Base-by-base conservation (phyloP, 92 coral and sea anemone species). In the Epizoanthus illoricatus region DNA sequence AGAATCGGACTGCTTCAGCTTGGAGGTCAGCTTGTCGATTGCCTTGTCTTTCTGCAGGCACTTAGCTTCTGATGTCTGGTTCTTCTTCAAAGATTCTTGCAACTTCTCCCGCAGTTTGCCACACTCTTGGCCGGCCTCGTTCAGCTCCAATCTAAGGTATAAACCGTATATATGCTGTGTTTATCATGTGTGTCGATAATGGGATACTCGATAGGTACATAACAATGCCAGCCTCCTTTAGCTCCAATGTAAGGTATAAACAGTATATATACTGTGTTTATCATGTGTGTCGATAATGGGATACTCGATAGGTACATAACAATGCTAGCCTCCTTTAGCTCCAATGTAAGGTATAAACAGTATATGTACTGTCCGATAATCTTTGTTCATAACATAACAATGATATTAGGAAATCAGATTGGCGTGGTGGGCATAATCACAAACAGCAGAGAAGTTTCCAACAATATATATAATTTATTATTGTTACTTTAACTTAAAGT, bases 1-100 rank as follows among this genome's bases (percentile, higher is more conserved):
- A 66, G 86, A 85, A 36, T 93, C 94, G 19, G 84, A 71, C 4
- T 81, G 85, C 67, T 79, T 84, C 19, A 92, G 82, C 66, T 91
- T 90, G 5, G 87, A 74, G 52, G 76, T 76, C 57, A 88, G 71
- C 49, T 88, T 89, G 23, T 84, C 85, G 69, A 93, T 59, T 4
- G 56, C 75, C 49, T 86, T 86, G 19, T 93, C 90, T 71, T 81
- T 91, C 13, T 83, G 89, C 43, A 39, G 19, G 17, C 67, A 39
- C 41, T 83, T 71, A 28, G 79, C 67, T 74, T 89, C 92, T 10
- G 81, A 61, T 15, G 80, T 45, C 55, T 85, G 81, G 70, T 75
- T 66, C 69, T 89, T 89, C 43, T 69, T 75, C 43, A 64, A n/a
- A 43, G 85, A 55, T 65, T 58, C 85, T 9, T 79, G 21, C 23